Conservation (phyloP, 2,113 vertebrate species). For the Leucopsar rothschildi region DNA sequence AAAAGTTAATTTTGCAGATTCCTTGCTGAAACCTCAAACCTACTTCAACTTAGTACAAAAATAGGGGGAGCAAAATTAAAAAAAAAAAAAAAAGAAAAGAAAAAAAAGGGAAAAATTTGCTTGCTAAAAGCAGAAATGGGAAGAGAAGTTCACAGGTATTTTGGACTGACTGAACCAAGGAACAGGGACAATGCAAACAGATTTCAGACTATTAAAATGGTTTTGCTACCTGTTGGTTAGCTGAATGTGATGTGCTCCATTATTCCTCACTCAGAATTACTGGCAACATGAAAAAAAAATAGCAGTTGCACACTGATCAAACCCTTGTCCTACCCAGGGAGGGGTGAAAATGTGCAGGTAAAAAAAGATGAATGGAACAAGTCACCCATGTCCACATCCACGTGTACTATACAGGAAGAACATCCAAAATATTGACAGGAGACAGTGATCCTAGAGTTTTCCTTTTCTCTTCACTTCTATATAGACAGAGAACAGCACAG, state of each 20-base stretch:
- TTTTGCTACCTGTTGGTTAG: neutral
- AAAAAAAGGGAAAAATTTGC: neutral
- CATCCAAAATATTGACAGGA: constrained; percentile 61
- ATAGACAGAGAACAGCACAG: constrained; percentile 63
- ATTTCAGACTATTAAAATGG: neutral
- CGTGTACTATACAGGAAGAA: constrained; percentile 36
- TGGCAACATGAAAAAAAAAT: neutral
- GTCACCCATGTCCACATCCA: constrained; percentile 28
- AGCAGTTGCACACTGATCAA: neutral
- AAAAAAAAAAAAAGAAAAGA: neutral
- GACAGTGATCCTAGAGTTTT: constrained; percentile 30
- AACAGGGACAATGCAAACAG: neutral
- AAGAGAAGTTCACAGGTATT: neutral
- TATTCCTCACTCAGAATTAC: neutral
- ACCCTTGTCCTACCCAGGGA: neutral
- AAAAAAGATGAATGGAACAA: constrained; percentile 12
- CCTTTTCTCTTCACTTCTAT: constrained; percentile 56
- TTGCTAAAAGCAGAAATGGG: neutral
- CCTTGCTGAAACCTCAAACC: neutral
- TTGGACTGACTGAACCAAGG: neutral
- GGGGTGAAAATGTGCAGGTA: neutral
- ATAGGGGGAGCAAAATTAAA: fast-evolving
- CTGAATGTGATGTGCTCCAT: neutral
- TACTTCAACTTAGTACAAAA: neutral
- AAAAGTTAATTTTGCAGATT: neutral